Evolutionary conservation across 2,113 vertebrate species (phyloP).

Genomic region (Tauraco erythrolophus): DNA sequence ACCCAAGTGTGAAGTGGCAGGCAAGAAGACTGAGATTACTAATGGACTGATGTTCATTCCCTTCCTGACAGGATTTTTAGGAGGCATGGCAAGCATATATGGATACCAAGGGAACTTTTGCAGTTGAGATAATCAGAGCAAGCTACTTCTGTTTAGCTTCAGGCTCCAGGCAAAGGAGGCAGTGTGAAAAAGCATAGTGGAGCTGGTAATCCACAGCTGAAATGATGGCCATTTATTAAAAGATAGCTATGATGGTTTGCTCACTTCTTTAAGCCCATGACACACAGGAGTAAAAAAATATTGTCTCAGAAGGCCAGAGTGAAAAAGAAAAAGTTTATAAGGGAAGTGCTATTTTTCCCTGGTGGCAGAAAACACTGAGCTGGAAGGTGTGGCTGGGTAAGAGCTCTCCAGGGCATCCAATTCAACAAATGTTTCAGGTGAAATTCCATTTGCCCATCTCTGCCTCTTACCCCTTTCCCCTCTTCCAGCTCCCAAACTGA

Average conservation of each 20-base stretch:
- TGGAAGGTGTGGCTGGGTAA: background rate
- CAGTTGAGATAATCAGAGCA: background rate
- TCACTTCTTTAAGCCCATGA: background rate
- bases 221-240: slow-evolving; percentile 10
- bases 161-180: background rate
- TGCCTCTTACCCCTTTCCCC: background rate
- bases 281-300: background rate
- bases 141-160: background rate
- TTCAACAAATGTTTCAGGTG: background rate
- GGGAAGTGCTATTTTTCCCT: background rate
- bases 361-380: background rate
- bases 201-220: background rate
- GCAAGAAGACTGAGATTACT: slow-evolving; percentile 19
- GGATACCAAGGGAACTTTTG: background rate
- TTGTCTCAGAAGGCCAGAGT: background rate
- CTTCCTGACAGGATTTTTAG: background rate
- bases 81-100: background rate
- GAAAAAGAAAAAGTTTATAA: background rate
- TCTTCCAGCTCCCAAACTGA: background rate
- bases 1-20: slow-evolving; percentile 12
- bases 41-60: background rate
- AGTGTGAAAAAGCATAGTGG: background rate
- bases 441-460: background rate
- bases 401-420: background rate
- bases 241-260: background rate